Percentiles rank a stretch among this genome's conserved stretches.
Evolutionary conservation across 2,888 invertebrate genomes (phyloP).

Genomic region (Cerastis rubricosa): DNA sequence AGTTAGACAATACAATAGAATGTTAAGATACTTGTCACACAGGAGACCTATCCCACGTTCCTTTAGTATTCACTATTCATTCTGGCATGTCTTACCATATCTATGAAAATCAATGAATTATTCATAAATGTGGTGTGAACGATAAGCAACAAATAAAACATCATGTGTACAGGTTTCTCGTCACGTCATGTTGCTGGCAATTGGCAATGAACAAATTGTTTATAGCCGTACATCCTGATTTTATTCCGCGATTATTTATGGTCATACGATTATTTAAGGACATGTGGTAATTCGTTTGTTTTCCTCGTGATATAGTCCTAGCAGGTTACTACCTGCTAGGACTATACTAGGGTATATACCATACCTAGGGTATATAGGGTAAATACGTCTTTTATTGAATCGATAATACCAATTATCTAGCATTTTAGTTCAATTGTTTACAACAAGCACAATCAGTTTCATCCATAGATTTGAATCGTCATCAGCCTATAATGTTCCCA

Average conservation of each 20-base stretch:
- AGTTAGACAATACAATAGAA: neutral
- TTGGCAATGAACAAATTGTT: slow-evolving; percentile 56
- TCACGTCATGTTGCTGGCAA: slow-evolving; percentile 50
- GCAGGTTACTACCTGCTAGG: too few relatives aligned
- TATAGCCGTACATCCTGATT: slow-evolving; percentile 43
- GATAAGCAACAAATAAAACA: slow-evolving; percentile 54
- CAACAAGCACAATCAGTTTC: too few relatives aligned
- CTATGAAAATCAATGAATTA: slow-evolving; percentile 56
- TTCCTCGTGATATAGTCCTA: too few relatives aligned
- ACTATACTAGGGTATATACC: too few relatives aligned
- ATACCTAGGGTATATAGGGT: too few relatives aligned
- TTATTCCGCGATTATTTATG: slow-evolving; percentile 40
- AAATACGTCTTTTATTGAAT: too few relatives aligned
- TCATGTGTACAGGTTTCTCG: slow-evolving; percentile 43
- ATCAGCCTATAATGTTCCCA: too few relatives aligned
- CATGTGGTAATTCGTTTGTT: neutral
- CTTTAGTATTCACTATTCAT: slow-evolving; percentile 57
- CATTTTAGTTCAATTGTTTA: too few relatives aligned
- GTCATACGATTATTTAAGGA: slow-evolving; percentile 10
- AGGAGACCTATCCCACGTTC: slow-evolving; percentile 38
- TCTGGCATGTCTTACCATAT: slow-evolving; percentile 42
- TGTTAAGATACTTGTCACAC: slow-evolving; percentile 18
- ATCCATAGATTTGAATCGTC: too few relatives aligned
- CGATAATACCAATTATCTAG: too few relatives aligned
- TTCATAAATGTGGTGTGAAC: slow-evolving; percentile 49